A percentile compares a stretch with the other conserved stretches of the same genome.
These are phyloP conservation scores for Tipula confusa DNA, from an alignment of 2,888 invertebrate genomes.

Conservation along the genomic window DNA sequence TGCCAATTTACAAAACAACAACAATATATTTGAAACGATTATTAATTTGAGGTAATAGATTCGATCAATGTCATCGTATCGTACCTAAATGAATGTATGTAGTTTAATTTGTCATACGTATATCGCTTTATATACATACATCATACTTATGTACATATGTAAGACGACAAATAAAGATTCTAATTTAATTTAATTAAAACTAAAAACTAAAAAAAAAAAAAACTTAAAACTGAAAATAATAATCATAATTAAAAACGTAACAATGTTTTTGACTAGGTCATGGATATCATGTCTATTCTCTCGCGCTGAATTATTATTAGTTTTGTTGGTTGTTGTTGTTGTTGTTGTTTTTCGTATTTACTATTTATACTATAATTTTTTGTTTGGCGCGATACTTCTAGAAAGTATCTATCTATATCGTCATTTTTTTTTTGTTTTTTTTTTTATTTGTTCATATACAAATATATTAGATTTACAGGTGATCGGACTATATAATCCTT, in stretches of 20 bases:
- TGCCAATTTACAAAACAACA: not conserved
- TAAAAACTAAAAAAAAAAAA: not conserved
- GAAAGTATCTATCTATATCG: not conserved
- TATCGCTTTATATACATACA: not conserved
- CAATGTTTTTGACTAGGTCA: constrained; percentile 29
- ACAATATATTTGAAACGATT: not conserved
- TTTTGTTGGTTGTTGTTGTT: no score
- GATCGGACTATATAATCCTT: not conserved
- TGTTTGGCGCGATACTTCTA: not conserved
- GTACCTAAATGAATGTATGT: not conserved
- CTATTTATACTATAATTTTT: not conserved
- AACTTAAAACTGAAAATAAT: no score
- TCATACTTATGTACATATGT: not conserved
- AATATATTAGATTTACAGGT: constrained; percentile 20
- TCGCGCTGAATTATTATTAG: not conserved
- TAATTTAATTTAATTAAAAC: constrained; percentile 20
- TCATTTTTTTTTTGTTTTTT: not conserved
- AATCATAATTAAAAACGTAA: constrained; percentile 9
- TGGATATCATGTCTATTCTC: constrained; percentile 28
- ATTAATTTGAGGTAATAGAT: not conserved
- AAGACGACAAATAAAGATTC: constrained; percentile 16
- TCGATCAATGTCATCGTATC: not conserved
- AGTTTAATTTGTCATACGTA: not conserved
- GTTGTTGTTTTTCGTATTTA: not conserved
- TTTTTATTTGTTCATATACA: no score